phyloP scores from a whole-genome alignment of 2,797 vertebrate species.

The Tapirus indicus region DNA sequence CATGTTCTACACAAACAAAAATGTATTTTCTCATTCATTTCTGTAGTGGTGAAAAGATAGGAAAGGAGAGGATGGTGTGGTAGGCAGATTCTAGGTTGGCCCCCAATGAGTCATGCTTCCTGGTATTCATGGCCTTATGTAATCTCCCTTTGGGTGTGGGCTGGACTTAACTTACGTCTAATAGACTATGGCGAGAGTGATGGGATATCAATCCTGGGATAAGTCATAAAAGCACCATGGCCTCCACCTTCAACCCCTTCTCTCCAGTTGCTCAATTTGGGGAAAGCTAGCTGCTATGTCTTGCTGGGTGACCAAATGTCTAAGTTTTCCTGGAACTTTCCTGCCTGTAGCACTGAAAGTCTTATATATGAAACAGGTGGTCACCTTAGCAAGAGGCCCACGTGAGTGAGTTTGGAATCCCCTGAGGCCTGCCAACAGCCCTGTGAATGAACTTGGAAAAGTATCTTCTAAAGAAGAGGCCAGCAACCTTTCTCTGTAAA shows the following conservation, averaged over 20 bases:
- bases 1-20: background rate
- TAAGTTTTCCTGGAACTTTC: background rate
- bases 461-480: background rate
- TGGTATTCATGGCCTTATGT: background rate
- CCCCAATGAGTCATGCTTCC: background rate
- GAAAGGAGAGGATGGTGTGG: background rate
- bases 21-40: background rate
- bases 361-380: background rate
- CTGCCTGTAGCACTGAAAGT: background rate
- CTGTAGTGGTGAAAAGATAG: background rate
- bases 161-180: background rate
- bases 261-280: background rate
- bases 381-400: background rate
- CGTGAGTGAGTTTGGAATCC: background rate
- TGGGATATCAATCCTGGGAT: background rate
- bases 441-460: background rate
- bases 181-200: background rate
- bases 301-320: background rate
- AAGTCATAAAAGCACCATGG: background rate
- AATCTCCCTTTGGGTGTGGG: background rate
- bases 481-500: background rate
- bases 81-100: background rate
- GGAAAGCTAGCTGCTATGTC: background rate
- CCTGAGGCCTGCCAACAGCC: background rate
- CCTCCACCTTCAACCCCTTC: background rate